Percentiles rank a stretch among this genome's conserved stretches.
Conservation (phyloP, 2,888 invertebrate genomes). For the Melanchra persicariae region DNA sequence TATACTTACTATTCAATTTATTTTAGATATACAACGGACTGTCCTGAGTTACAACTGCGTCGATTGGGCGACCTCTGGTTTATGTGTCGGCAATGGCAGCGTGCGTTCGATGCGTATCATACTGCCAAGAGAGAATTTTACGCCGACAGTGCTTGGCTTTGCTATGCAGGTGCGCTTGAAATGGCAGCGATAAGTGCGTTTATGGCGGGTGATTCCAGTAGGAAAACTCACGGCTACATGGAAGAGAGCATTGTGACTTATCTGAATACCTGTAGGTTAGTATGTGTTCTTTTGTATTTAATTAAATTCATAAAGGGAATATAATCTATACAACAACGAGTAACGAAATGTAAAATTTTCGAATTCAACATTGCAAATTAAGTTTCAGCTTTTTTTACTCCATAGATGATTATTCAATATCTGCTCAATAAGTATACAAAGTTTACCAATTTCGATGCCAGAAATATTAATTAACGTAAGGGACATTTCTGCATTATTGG, state of each 20-base stretch:
- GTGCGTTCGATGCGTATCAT: constrained; percentile 98
- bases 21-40: constrained; percentile 94
- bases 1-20: not conserved
- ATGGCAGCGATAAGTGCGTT: constrained; percentile 98
- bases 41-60: constrained; percentile 97
- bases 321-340: too few relatives aligned
- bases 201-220: constrained; percentile 95
- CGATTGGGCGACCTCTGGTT: constrained; percentile 98
- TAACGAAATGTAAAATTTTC: too few relatives aligned
- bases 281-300: constrained; percentile 5
- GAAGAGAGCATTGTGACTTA: constrained; percentile 98
- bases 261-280: constrained; percentile 96
- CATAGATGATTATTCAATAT: too few relatives aligned
- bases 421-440: too few relatives aligned
- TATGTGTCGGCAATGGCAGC: constrained; percentile 97
- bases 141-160: constrained; percentile 99
- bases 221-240: constrained; percentile 97
- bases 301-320: not conserved
- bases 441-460: too few relatives aligned
- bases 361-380: too few relatives aligned
- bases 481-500: too few relatives aligned
- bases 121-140: constrained; percentile 99
- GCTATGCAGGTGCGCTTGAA: constrained; percentile 98
- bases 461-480: too few relatives aligned
- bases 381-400: too few relatives aligned